A percentile compares a stretch with the other conserved stretches of the same genome.
Evolutionary conservation across 2,888 invertebrate species (phyloP).

Genomic region (Phytoseiulus persimilis): DNA sequence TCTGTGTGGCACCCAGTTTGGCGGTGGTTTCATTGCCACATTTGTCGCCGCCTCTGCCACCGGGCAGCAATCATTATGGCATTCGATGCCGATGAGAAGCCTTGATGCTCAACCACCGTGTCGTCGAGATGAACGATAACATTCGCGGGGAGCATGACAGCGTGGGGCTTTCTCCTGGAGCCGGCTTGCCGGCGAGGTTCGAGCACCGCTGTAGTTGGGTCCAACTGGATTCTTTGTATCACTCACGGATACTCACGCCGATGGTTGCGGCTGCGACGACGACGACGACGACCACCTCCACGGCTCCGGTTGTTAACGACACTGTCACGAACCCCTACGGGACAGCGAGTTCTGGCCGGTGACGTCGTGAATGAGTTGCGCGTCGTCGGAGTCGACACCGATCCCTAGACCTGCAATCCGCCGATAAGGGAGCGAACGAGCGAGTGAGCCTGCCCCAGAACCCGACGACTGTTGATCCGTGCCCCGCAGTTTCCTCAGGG

Average conservation of each 20-base stretch:
- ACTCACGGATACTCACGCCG: neutral
- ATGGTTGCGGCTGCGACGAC: neutral
- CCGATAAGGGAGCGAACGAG: neutral
- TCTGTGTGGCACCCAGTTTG: neutral
- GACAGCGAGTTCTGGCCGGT: neutral
- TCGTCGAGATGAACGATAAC: neutral
- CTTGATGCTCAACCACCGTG: neutral
- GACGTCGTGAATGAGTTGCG: too few relatives aligned
- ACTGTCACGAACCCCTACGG: neutral
- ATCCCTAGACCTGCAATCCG: neutral
- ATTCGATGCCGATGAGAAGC: neutral
- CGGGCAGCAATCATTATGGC: neutral
- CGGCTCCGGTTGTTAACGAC: too few relatives aligned
- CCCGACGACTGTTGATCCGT: neutral
- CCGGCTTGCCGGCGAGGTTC: neutral
- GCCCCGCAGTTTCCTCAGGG: too few relatives aligned
- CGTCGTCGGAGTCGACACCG: neutral
- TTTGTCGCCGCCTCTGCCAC: neutral
- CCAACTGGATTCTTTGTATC: neutral
- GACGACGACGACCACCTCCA: neutral
- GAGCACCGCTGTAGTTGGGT: neutral
- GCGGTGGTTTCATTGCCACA: constrained; percentile 5
- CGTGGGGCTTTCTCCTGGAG: neutral
- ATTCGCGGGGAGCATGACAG: neutral
- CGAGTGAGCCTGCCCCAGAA: neutral